phyloP scores from a whole-genome alignment of 1,140 invertebrate species.

The Scylla paramamosain region DNA sequence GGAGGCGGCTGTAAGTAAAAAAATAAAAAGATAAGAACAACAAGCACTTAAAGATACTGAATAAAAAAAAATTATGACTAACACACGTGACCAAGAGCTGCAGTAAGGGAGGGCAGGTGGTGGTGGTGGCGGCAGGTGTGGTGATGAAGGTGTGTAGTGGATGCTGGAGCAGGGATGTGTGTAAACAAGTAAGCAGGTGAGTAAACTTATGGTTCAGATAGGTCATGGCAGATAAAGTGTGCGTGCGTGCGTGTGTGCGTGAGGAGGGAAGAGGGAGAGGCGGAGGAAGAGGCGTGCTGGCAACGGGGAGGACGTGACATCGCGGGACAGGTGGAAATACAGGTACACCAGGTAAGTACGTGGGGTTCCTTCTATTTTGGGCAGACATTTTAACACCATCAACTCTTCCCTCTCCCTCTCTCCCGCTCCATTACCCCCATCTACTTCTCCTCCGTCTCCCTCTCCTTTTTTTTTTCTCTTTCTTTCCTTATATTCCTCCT shows the following conservation, averaged over 20 bases:
- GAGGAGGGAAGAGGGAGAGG: not conserved
- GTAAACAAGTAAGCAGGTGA: conserved; percentile 6
- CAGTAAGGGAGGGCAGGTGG: not conserved
- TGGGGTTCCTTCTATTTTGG: not conserved
- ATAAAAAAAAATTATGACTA: too few relatives aligned
- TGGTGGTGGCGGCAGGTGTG: too few relatives aligned
- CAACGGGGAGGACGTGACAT: not conserved
- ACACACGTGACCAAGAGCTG: too few relatives aligned
- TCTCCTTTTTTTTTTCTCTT: not conserved
- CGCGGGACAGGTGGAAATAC: not conserved
- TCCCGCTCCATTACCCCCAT: not conserved
- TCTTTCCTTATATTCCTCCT: too few relatives aligned
- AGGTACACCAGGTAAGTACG: too few relatives aligned
- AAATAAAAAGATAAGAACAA: too few relatives aligned
- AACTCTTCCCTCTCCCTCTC: not conserved
- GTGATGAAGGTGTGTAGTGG: not conserved
- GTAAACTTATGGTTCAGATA: not conserved
- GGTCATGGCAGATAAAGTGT: not conserved
- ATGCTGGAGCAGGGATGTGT: not conserved
- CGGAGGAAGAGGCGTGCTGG: not conserved
- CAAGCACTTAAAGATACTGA: too few relatives aligned
- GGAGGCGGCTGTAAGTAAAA: too few relatives aligned
- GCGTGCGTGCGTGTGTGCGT: not conserved
- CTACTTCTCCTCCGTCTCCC: not conserved
- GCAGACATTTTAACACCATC: not conserved